Evolutionary conservation across 2,888 invertebrate species (phyloP).

Genomic region (Drosophila picticornis): DNA sequence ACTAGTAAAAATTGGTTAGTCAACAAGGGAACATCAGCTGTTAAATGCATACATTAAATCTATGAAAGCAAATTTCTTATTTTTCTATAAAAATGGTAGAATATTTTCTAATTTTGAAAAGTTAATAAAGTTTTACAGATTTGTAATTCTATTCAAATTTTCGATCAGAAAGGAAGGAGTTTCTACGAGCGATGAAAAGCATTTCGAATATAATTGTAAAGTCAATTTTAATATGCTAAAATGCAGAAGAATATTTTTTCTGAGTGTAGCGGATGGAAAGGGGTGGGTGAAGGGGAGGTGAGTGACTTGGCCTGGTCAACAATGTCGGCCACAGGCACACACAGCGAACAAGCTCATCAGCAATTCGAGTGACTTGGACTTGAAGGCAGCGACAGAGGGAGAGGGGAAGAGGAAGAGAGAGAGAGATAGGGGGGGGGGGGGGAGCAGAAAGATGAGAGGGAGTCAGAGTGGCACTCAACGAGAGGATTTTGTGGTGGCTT

Average conservation of each 20-base stretch:
- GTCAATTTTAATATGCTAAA: background rate
- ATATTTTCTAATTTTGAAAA: background rate
- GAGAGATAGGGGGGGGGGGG: background rate
- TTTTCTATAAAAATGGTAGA: background rate
- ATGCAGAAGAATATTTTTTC: no score
- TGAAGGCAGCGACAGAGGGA: no score
- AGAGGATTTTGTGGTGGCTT: slow-evolving; percentile 42
- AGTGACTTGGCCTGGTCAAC: slow-evolving; percentile 39
- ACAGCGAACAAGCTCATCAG: slow-evolving; percentile 45
- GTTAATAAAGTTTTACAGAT: no score
- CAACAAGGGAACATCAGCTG: background rate
- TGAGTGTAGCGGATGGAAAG: background rate
- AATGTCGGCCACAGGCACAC: slow-evolving; percentile 50
- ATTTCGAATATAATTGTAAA: background rate
- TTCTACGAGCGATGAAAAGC: no score
- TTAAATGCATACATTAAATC: background rate
- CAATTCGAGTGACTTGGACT: slow-evolving; percentile 38
- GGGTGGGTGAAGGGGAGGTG: background rate
- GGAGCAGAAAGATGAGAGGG: background rate
- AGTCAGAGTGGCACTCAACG: background rate
- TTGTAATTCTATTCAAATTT: background rate
- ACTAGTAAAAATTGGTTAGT: background rate
- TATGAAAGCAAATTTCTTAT: no score
- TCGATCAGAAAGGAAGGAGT: background rate
- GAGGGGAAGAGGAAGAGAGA: no score